A percentile compares a stretch with the other conserved stretches of the same genome.
Evolutionary conservation across 2,888 invertebrate species (phyloP).

Genomic region (Rhopalosiphum nymphaeae): DNA sequence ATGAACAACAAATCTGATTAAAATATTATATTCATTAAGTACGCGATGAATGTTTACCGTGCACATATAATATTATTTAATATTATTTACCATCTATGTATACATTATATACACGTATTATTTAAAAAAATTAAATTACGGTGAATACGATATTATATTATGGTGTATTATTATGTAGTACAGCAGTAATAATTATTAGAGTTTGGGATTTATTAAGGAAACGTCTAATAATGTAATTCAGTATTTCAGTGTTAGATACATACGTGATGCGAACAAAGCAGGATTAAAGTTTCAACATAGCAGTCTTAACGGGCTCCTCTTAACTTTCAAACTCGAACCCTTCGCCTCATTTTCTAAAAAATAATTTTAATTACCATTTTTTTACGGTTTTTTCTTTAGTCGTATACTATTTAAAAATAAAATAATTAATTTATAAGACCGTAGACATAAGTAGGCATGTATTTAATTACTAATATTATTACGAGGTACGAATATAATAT

Average conservation of each 20-base stretch:
- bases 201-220: neutral
- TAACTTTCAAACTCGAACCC: neutral
- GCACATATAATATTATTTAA: neutral
- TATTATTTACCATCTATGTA: neutral
- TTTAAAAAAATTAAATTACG: neutral
- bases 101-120: neutral
- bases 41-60: neutral
- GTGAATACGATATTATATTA: neutral
- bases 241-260: neutral
- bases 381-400: neutral
- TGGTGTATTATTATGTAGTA: neutral
- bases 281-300: neutral
- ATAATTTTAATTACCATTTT: neutral
- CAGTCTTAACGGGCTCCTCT: neutral
- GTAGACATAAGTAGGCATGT: neutral
- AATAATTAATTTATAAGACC: neutral
- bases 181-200: neutral
- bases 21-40: neutral
- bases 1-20: neutral
- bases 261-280: neutral
- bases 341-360: neutral
- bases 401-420: neutral
- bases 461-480: neutral
- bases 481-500: neutral
- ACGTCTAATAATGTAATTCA: neutral